phyloP scores from a whole-genome alignment of 2,797 vertebrate genomes.

The Pseudochaenichthys georgianus region DNA sequence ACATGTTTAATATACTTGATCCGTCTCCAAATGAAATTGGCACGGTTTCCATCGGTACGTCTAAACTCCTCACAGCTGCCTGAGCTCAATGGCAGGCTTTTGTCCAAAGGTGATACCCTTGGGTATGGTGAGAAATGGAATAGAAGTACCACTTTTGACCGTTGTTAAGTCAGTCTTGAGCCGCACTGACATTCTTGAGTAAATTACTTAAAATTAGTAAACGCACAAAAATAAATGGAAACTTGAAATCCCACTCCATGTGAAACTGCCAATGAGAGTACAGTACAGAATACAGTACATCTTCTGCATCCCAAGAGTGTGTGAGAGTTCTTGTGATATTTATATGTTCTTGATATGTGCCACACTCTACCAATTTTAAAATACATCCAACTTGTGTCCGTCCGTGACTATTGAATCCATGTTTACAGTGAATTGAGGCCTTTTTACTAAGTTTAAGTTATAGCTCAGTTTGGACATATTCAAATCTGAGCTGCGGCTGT shows the following conservation, averaged over 20 bases:
- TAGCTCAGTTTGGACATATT: neutral
- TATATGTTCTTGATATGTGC: neutral
- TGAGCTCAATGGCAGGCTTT: slow-evolving; percentile 29
- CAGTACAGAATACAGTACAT: neutral
- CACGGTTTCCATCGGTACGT: neutral
- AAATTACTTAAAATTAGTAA: neutral
- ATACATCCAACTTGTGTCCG: neutral
- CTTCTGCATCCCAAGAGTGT: neutral
- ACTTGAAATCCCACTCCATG: neutral
- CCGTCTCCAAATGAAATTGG: slow-evolving; percentile 14
- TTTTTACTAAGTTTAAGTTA: neutral
- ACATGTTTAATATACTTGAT: slow-evolving; percentile 19
- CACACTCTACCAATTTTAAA: neutral
- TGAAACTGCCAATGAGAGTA: neutral
- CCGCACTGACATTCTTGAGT: neutral
- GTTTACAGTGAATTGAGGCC: neutral
- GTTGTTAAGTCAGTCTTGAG: neutral
- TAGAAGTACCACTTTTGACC: neutral
- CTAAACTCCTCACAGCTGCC: slow-evolving; percentile 22
- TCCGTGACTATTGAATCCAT: neutral
- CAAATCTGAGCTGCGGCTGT: neutral
- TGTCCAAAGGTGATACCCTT: neutral
- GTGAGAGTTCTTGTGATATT: neutral
- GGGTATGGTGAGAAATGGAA: slow-evolving; percentile 1
- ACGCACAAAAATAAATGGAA: slow-evolving; percentile 1